Base-by-base conservation (phyloP, 2,113 vertebrate species). In the western clawed frog (Xenopus tropicalis) region DNA sequence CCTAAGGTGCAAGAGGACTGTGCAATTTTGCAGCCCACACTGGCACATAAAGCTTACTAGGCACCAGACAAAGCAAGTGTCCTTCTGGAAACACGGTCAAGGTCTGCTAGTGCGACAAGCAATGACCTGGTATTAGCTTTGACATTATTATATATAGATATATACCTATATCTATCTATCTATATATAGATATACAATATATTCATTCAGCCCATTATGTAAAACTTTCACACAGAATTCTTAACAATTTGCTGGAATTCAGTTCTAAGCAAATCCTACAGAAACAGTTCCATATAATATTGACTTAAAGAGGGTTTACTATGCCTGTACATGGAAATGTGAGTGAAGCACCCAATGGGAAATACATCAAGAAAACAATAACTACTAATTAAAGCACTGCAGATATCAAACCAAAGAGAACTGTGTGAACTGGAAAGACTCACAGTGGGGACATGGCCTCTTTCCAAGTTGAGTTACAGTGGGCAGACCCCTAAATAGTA, bases 401-500 rank as follows among this genome's bases (percentile, higher is more conserved):
- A 76, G 66, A 62, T 61, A 69, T 14, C 46, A 51, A 56, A 24
- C 16, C n/a, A 62, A 52, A 23, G 14, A 42, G 44, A 17, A 56
- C 42, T 44, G 3, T 23, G 16, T 17, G 29, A 63, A 46, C 24
- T 54, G 56, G 52, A 29, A 29, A 69, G 58, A 59, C 73, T 76
- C 73, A 76, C 66, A 76, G 73, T 76, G 66, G 66, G 61, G 43
- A 56, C 57, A 63, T 46, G 73, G 73, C 73, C 73, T 69, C 73
- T 76, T 76, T 59, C 66, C 57, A 51, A 29, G 24, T 63, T 23
- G 22, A 23, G 58, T 52, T 54, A 76, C 65, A 68, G 72, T 80
- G 83, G 86, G 85, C 81, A 85, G 80, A 63, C 57, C 65, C 66
- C 52, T 23, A 52, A 56, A 37, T 54, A 69, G 59, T 69, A 24